phyloP scores from a whole-genome alignment of 1,140 invertebrate species.

The Idris sp. region DNA sequence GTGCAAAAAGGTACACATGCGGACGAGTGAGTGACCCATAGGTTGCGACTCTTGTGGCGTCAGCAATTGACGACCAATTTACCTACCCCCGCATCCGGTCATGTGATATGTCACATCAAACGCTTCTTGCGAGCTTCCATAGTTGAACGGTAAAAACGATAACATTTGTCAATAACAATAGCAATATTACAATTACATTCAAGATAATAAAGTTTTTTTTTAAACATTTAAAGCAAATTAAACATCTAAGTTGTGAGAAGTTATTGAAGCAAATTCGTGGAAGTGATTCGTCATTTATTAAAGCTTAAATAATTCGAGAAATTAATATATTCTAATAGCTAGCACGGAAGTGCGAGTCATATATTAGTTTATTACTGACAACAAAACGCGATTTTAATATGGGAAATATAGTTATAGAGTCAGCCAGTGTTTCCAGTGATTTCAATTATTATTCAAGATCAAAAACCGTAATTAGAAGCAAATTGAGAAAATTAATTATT shows the following conservation, averaged over 20 bases:
- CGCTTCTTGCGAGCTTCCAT: constrained; percentile 64
- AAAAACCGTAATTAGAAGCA: no score
- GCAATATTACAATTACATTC: constrained; percentile 17
- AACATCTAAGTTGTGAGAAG: no score
- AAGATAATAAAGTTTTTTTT: no score
- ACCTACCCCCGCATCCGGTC: constrained; percentile 79
- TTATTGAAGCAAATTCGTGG: constrained; percentile 1
- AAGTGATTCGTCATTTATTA: constrained; percentile 40
- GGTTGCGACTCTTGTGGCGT: constrained; percentile 76
- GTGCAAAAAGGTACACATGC: constrained; percentile 65
- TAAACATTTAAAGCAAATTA: no score
- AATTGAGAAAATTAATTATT: no score
- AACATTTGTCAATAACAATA: constrained; percentile 26
- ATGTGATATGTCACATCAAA: constrained; percentile 77
- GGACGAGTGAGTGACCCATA: constrained; percentile 74
- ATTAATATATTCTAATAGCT: constrained; percentile 51
- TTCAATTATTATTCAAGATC: no score
- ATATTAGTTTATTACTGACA: constrained; percentile 47
- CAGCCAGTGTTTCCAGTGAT: no score
- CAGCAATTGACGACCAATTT: constrained; percentile 79
- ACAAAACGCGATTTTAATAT: constrained; percentile 23
- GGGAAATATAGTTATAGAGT: no score
- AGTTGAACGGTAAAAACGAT: constrained; percentile 39
- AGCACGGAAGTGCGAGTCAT: constrained; percentile 39
- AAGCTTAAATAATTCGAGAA: constrained; percentile 42